These are phyloP conservation scores for Anastrepha obliqua DNA, from an alignment of 1,140 invertebrate genomes.

Conservation along the genomic window DNA sequence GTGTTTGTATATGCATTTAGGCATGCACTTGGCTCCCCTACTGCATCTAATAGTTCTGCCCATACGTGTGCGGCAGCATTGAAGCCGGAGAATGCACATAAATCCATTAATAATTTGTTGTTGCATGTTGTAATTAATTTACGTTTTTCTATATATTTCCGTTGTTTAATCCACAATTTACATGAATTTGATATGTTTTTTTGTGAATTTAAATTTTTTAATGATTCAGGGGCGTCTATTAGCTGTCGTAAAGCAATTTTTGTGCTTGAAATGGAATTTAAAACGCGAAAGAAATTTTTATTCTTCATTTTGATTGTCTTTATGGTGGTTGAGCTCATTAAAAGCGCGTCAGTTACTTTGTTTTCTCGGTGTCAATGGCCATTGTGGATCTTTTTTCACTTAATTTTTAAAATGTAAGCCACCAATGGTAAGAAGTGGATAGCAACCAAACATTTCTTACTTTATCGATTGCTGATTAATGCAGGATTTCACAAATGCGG, in stretches of 20 bases:
- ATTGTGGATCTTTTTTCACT: too few relatives aligned
- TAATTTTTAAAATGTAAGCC: too few relatives aligned
- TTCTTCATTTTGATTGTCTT: too few relatives aligned
- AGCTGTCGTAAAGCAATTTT: background rate
- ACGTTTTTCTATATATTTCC: background rate
- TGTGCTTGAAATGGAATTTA: background rate
- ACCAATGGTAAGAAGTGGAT: too few relatives aligned
- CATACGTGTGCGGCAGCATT: background rate
- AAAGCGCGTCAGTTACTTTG: too few relatives aligned
- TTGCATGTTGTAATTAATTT: slow-evolving; percentile 45
- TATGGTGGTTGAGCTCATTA: too few relatives aligned
- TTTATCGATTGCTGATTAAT: too few relatives aligned
- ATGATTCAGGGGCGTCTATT: background rate
- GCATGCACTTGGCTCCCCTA: slow-evolving; percentile 5
- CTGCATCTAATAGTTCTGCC: background rate
- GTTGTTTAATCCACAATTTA: background rate
- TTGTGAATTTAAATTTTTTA: background rate
- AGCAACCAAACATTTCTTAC: too few relatives aligned
- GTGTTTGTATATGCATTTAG: too few relatives aligned
- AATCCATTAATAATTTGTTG: slow-evolving; percentile 40
- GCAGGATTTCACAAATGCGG: too few relatives aligned
- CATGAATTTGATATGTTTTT: background rate
- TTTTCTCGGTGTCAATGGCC: too few relatives aligned
- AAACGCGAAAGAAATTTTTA: background rate
- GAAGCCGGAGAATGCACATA: background rate